These are phyloP conservation scores for Spinus pinus DNA, from an alignment of 2,797 vertebrate genomes.

Conservation along the genomic window DNA sequence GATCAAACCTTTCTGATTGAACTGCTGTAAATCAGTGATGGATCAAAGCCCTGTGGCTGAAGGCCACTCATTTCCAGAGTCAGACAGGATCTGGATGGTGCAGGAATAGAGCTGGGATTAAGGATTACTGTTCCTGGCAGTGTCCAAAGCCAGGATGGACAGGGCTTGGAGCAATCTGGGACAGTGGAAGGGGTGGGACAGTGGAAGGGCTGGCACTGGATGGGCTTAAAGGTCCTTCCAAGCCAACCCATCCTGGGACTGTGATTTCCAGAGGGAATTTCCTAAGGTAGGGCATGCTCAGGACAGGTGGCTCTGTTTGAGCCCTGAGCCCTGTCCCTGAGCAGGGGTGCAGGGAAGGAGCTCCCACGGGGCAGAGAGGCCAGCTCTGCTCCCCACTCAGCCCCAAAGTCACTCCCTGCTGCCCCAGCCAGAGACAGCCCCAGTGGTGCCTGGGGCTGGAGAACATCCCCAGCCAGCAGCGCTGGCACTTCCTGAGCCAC, in stretches of 20 bases:
- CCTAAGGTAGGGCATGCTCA: neutral
- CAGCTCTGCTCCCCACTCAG: neutral
- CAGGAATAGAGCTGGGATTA: neutral
- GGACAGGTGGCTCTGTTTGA: neutral
- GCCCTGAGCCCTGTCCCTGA: neutral
- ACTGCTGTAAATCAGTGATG: neutral
- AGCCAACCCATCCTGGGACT: neutral
- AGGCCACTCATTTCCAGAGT: neutral
- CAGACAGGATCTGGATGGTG: neutral
- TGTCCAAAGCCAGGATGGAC: neutral
- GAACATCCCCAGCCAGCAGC: neutral
- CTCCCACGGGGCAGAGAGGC: fast-evolving
- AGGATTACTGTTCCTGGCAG: neutral
- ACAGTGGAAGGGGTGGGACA: neutral
- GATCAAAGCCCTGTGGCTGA: neutral
- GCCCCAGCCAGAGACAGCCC: neutral
- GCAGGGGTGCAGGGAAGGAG: neutral
- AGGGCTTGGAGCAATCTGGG: neutral
- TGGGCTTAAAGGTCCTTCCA: neutral
- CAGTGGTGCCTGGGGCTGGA: neutral
- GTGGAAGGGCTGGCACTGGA: neutral
- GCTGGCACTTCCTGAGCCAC: neutral
- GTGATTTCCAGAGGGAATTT: neutral
- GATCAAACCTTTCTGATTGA: neutral
- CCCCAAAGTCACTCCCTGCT: neutral